These are phyloP conservation scores for Oceanites oceanicus DNA, from an alignment of 2,113 vertebrate genomes.

Conservation along the genomic window DNA sequence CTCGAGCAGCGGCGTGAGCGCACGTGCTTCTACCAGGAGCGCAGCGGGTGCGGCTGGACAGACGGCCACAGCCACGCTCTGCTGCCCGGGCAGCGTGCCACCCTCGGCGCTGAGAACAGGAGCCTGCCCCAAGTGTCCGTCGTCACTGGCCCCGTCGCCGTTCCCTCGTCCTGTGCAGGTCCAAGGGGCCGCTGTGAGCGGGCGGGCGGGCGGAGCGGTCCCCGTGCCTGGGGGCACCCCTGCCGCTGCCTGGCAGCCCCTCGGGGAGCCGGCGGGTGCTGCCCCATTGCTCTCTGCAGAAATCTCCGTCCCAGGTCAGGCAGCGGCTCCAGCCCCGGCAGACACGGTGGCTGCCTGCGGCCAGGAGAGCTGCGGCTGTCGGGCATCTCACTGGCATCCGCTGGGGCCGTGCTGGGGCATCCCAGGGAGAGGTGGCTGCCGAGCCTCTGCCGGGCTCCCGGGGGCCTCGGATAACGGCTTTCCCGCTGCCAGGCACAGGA, in stretches of 20 bases:
- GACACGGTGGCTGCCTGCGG: background rate
- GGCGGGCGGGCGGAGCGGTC: background rate
- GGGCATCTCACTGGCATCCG: background rate
- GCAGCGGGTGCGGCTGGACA: background rate
- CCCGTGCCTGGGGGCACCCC: background rate
- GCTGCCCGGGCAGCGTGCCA: background rate
- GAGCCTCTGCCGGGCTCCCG: background rate
- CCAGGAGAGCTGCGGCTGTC: background rate
- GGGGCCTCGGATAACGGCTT: background rate
- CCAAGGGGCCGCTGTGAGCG: background rate
- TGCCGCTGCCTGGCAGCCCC: background rate
- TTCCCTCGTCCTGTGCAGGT: background rate
- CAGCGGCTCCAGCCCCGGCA: background rate
- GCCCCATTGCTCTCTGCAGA: background rate
- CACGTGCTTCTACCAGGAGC: background rate
- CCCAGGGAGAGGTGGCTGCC: background rate
- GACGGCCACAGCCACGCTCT: too few relatives aligned
- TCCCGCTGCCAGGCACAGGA: background rate
- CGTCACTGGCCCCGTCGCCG: fast-evolving
- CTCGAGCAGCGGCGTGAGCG: background rate
- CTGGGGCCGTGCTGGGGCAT: background rate
- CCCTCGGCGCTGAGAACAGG: background rate
- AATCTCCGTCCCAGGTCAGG: background rate
- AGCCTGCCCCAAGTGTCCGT: background rate
- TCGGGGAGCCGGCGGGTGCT: background rate